A percentile compares a stretch with the other conserved stretches of the same genome.
phyloP scores from a whole-genome alignment of 2,888 invertebrate species.

The Trypoxylon attenuatum region DNA sequence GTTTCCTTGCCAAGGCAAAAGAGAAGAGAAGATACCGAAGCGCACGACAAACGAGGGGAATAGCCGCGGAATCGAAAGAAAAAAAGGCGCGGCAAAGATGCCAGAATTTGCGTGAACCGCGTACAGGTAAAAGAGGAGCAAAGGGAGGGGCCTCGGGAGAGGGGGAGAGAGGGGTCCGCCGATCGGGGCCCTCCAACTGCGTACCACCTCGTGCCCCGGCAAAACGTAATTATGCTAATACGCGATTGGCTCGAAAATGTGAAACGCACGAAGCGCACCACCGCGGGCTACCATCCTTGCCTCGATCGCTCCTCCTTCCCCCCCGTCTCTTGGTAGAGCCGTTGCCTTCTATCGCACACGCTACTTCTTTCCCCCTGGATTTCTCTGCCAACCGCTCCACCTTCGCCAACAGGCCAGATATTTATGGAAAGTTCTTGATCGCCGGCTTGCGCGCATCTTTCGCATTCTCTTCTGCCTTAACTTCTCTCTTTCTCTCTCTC shows the following conservation, averaged over 20 bases:
- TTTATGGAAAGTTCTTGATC: slow-evolving; percentile 66
- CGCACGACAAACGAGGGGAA: slow-evolving; percentile 7
- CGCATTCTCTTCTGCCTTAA: slow-evolving; percentile 54
- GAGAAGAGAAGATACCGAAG: slow-evolving; percentile 19
- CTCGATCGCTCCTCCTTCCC: slow-evolving; percentile 51
- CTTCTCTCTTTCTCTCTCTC: slow-evolving; percentile 32
- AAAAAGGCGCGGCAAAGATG: not conserved
- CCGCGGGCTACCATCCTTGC: slow-evolving; percentile 66
- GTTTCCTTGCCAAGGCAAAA: slow-evolving; percentile 10
- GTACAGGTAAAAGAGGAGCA: not conserved
- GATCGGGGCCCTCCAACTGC: slow-evolving; percentile 48
- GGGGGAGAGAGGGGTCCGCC: slow-evolving; percentile 7
- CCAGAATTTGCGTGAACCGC: no score
- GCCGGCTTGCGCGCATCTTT: no score
- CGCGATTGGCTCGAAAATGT: slow-evolving; percentile 72
- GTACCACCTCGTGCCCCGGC: slow-evolving; percentile 56
- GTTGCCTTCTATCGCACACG: slow-evolving; percentile 10
- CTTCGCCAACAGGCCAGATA: slow-evolving; percentile 52
- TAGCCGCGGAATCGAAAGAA: slow-evolving; percentile 18
- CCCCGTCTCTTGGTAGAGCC: slow-evolving; percentile 40
- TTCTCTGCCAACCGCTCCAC: slow-evolving; percentile 9
- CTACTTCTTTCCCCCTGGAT: slow-evolving; percentile 9
- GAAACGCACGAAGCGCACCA: slow-evolving; percentile 67
- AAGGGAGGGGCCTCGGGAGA: not conserved
- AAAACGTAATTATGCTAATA: slow-evolving; percentile 74